Evolutionary conservation across 2,113 vertebrate genomes (phyloP), one percentile per base, ranked within the genome.

Genomic region (Anolis carolinensis): DNA sequence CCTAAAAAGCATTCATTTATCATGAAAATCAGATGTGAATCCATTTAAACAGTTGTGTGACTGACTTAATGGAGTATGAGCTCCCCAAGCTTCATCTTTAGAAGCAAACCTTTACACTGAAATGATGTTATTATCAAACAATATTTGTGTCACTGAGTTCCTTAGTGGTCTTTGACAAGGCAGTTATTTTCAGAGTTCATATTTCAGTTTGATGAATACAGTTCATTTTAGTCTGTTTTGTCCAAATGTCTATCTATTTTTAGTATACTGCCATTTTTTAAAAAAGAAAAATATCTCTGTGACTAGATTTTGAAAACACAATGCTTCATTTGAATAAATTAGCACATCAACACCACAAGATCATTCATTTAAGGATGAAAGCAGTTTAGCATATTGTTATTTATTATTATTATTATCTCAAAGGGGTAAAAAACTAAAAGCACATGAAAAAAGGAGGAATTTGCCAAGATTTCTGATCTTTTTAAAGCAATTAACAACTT

Each of bases 271-370:
- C 55, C 82, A 88, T 88, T 68, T 93, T 93, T 92, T 92, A 23
- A 30, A 74, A 50, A 48, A n/a, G 23, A 27, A 48, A 55, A 67
- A 77, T 65, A 90, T 86, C 82, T 89, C 91, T 87, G 79, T 72
- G 91, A 82, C 71, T 91, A 30, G 75, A 85, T 50, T 93, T 93
- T 91, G 85, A 63, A 91, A 93, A 88, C 71, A 91, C 85, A 92
- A 93, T 89, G 86, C 89, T 88, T 94, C 90, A 91, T 94, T 92
- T 93, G 63, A 95, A 93, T 94, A 93, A 3, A 92, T 95, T 93
- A 93, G 50, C 93, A 92, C 90, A 89, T 80, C 83, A 90, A 76
- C 86, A 89, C 44, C 55, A 93, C 88, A 93, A 92, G 90, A 93
- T 93, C 91, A 91, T 93, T 92, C 89, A 13, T 52, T 79, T 92